Evolutionary conservation across 2,797 vertebrate genomes (phyloP), one percentile per base, ranked within the genome.

Genomic region (Etheostoma nigrum): DNA sequence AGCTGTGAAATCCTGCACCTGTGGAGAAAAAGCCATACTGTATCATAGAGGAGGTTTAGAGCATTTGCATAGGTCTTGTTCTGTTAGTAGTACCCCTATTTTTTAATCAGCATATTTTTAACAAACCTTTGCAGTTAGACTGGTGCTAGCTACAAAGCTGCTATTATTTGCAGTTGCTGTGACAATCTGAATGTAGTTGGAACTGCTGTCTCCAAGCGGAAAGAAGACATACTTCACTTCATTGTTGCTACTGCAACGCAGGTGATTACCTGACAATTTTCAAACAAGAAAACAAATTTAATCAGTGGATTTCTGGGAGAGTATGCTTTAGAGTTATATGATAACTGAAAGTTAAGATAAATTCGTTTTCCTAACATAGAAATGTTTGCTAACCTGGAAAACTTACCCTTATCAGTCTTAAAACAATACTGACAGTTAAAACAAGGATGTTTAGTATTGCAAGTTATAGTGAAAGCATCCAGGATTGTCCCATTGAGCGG

Each of bases 381-480:
- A 42, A 54, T 48, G 3, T 52, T 33, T 65, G 18, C 1, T 15
- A 8, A 40, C 3, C 0, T 47, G 11, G 11, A 64, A 18, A 15
- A 76, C 92, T 86, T 72, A 95, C 94, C 87, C 0, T 64, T 6
- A 12, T 30, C 25, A 8, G 85, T 80, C 19, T 48, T 94, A 81
- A 98, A 95, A 91, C 96, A 97, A 65, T 96, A 97, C 0, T 73
- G 93, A 85, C 97, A 94, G 27, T 55, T 6, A 1, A 72, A 55
- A 93, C 62, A 93, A 81, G 48, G 23, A 11, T 13, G 33, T 21
- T 14, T 0, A 30, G 79, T 0, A 0, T 30, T 74, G 81, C 97
- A 99, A 67, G 76, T 94, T 79, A 97, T 85, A 3, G n/a, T 55
- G 76, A 98, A 98, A 2, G 72, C 59, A 1, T 93, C 94, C 58